A percentile compares a stretch with the other conserved stretches of the same genome.
These are phyloP conservation scores for Columba livia DNA, from an alignment of 2,113 vertebrate genomes.

Conservation along the genomic window DNA sequence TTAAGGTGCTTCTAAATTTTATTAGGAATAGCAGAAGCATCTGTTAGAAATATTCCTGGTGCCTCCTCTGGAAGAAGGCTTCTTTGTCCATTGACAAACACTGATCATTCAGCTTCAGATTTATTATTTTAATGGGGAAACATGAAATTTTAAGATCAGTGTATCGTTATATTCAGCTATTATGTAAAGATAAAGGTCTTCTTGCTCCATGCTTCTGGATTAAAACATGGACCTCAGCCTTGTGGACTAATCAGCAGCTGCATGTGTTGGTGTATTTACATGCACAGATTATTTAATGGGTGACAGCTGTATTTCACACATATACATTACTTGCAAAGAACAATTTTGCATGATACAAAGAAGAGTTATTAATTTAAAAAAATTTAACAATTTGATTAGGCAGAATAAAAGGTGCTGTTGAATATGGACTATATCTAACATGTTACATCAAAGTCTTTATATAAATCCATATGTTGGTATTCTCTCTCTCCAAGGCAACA, in stretches of 20 bases:
- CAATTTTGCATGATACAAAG: background rate
- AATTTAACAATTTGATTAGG: background rate
- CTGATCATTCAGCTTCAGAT: background rate
- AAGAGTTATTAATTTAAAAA: background rate
- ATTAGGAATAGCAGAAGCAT: background rate
- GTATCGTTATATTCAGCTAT: background rate
- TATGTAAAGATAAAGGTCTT: background rate
- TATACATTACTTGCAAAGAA: background rate
- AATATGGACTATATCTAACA: background rate
- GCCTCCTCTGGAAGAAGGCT: background rate
- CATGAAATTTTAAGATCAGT: background rate
- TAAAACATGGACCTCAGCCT: background rate
- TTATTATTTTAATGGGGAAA: background rate
- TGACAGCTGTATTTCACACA: background rate
- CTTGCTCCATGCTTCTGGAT: background rate
- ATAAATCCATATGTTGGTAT: background rate
- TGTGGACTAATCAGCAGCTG: background rate
- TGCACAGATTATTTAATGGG: background rate
- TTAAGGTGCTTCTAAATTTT: background rate
- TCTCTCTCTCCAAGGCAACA: constrained; percentile 82
- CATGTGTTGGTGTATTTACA: background rate
- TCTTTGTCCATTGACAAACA: background rate
- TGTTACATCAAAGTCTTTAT: background rate
- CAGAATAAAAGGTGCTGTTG: background rate
- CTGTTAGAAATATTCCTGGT: background rate